Base-by-base conservation (phyloP, 1,140 invertebrate genomes). In the Anastrepha obliqua region DNA sequence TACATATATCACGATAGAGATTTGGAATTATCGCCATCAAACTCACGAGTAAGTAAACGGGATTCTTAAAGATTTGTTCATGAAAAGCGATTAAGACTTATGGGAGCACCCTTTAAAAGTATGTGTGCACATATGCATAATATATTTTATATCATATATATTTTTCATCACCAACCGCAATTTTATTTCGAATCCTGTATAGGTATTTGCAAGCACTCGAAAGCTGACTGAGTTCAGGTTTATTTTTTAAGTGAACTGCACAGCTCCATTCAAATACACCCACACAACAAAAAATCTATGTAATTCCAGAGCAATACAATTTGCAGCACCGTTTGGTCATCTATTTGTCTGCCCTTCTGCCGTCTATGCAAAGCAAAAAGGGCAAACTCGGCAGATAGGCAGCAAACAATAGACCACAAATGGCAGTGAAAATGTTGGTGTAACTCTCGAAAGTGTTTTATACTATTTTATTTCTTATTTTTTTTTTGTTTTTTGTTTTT, bases 371-470 rank as follows among this genome's bases (percentile, higher is more conserved):
- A 67, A 74, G 13, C 42, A 29, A 74, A 74, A 74, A 74, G 44
- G 42, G 44, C 9, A 70, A 42, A 81, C 47, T 42, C 11, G 6
- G 17, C 47, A 51, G 47, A 81, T 81, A 55, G 74, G 17, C 15
- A 58, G 74, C 74, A 81, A 81, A 81, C 74, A 81, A 81, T 51
- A 51, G 47, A 55, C 74, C 74, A 81, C 47, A 81, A 81, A 51
- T 55, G 74, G 74, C 74, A 81, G 74, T 81, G 74, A 81, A 81
- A 81, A 81, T 81, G 47, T 81, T 55, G 42, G 47, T 81, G 47
- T 29, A 81, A 81, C 29, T 67, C 74, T 81, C 47, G 74, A 81
- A 74, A 74, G 42, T 74, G 7, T 15, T 74, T 74, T 44, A 47
- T 47, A 47, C 47, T 74, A 44, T n/a, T 44, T 74, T 47, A 29